A percentile compares a stretch with the other conserved stretches of the same genome.
Conservation (phyloP, 2,888 invertebrate species). For the Leptinotarsa rubiginosa region DNA sequence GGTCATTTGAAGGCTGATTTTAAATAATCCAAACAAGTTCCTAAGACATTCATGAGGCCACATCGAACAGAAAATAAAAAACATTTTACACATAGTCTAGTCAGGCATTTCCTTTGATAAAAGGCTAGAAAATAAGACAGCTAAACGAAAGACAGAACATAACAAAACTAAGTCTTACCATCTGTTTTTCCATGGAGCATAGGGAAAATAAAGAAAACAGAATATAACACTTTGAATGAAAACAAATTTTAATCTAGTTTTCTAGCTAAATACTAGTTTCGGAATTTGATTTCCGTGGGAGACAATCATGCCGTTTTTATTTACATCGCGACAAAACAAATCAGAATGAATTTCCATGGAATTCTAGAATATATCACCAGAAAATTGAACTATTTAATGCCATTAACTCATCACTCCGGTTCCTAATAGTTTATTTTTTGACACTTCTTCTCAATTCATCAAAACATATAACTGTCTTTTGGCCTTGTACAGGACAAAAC, state of each 20-base stretch:
- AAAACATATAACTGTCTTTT: too few species aligned
- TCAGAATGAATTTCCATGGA: too few species aligned
- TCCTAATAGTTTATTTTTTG: too few species aligned
- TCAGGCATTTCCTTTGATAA: constrained; percentile 54
- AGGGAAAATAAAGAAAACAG: constrained; percentile 58
- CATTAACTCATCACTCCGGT: too few species aligned
- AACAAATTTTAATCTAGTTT: not conserved
- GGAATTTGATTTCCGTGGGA: not conserved
- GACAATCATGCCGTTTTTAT: not conserved
- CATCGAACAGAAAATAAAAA: constrained; percentile 18
- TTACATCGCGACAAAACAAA: not conserved
- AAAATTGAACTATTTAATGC: too few species aligned
- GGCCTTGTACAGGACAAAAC: too few species aligned
- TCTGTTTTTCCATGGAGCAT: constrained; percentile 66
- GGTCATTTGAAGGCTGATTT: not conserved
- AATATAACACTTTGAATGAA: constrained; percentile 51
- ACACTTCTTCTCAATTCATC: too few species aligned
- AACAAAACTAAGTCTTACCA: constrained; percentile 67
- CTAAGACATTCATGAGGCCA: constrained; percentile 1
- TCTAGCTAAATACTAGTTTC: not conserved
- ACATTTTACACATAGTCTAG: constrained; percentile 33
- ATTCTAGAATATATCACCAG: too few species aligned
- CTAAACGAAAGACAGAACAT: constrained; percentile 40
- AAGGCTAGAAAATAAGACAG: constrained; percentile 29
- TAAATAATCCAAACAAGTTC: constrained; percentile 1